phyloP scores from a whole-genome alignment of 2,888 invertebrate species.

The Eueremaeus valkanovi region DNA sequence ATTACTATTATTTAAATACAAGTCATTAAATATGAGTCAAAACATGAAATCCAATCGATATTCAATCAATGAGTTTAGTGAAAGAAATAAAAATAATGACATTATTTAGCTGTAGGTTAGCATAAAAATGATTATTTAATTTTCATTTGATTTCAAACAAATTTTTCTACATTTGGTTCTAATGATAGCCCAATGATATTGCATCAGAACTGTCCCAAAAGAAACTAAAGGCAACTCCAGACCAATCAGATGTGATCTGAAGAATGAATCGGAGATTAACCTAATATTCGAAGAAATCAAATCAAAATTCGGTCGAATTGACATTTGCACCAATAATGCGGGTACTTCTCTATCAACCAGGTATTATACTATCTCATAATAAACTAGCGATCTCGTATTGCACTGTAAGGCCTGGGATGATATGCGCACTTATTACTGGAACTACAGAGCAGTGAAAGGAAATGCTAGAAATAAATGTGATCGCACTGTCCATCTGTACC shows the following conservation, averaged over 20 bases:
- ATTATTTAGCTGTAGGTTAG: too few species aligned
- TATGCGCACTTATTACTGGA: conserved; percentile 39
- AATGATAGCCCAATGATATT: background rate
- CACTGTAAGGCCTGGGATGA: conserved; percentile 50
- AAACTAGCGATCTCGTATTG: background rate
- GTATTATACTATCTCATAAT: background rate
- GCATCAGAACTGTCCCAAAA: background rate
- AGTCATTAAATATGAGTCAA: too few species aligned
- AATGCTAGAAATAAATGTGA: conserved; percentile 59
- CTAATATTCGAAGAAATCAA: conserved; percentile 57
- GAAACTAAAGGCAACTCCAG: conserved; percentile 1
- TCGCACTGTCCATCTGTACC: conserved; percentile 59
- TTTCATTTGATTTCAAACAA: background rate
- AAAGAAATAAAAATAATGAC: too few species aligned
- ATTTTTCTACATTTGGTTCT: background rate
- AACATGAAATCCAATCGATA: too few species aligned
- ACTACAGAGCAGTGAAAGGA: conserved; percentile 50
- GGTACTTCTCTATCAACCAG: conserved; percentile 49
- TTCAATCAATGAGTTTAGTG: too few species aligned
- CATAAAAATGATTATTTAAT: background rate
- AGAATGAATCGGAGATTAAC: conserved; percentile 56
- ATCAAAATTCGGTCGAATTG: conserved; percentile 57
- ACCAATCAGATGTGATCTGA: conserved; percentile 43
- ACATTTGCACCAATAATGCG: conserved; percentile 62
- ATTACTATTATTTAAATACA: too few species aligned